Percentiles rank a stretch among this genome's conserved stretches.
phyloP scores from a whole-genome alignment of 92 coral and sea anemone genomes.

The Porites lobata region DNA sequence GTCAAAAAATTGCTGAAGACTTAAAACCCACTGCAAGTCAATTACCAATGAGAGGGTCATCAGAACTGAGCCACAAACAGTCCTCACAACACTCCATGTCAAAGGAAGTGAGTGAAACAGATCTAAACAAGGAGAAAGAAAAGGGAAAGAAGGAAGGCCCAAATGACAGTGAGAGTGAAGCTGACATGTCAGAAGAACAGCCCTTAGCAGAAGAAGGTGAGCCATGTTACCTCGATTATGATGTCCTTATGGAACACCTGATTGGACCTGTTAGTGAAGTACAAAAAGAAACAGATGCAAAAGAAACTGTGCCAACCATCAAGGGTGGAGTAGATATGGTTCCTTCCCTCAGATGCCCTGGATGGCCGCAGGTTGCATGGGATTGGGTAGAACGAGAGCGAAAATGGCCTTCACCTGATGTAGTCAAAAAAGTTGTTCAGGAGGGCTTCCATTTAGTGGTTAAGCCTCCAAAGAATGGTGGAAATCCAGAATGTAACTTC shows the following conservation, averaged over 20 bases:
- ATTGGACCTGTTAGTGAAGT: background rate
- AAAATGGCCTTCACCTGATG: slow-evolving; percentile 70
- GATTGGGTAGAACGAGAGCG: slow-evolving; percentile 82
- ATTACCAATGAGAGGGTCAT: background rate
- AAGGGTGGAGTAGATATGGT: slow-evolving; percentile 64
- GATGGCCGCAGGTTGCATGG: slow-evolving; percentile 85
- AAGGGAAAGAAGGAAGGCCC: background rate
- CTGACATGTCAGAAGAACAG: background rate
- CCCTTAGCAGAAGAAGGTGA: background rate
- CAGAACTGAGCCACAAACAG: background rate
- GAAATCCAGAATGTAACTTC: slow-evolving; percentile 69
- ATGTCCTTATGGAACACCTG: background rate
- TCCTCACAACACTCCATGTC: background rate
- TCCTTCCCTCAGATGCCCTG: slow-evolving; percentile 76
- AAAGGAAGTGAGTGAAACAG: background rate
- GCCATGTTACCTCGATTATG: background rate
- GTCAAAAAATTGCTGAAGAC: background rate
- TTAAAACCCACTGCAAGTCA: no score
- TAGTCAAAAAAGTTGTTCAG: slow-evolving; percentile 52
- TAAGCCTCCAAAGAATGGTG: slow-evolving; percentile 63
- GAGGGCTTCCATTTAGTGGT: slow-evolving; percentile 86
- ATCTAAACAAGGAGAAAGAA: background rate
- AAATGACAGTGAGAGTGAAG: background rate
- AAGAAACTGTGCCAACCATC: background rate
- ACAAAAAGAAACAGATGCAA: slow-evolving; percentile 40